A percentile compares a stretch with the other conserved stretches of the same genome.
phyloP scores from a whole-genome alignment of 2,888 invertebrate species.

The Drosophila flavopinicola region DNA sequence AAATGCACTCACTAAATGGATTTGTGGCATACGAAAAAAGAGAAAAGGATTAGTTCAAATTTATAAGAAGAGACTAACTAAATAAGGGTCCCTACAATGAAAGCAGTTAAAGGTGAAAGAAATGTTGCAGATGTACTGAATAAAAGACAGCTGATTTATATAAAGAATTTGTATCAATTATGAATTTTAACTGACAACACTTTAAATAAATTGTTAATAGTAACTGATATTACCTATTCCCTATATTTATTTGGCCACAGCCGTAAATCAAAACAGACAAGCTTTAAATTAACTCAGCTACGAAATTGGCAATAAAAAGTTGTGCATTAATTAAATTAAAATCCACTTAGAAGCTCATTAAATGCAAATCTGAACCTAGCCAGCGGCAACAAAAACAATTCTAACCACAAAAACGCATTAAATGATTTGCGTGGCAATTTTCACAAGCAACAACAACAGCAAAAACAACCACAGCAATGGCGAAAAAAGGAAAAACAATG shows the following conservation, averaged over 20 bases:
- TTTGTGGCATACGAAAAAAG: constrained; percentile 49
- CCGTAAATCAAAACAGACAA: no score
- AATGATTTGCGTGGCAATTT: constrained; percentile 68
- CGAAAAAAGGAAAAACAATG: constrained; percentile 42
- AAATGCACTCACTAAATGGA: constrained; percentile 66
- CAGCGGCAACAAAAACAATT: constrained; percentile 60
- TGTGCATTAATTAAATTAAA: constrained; percentile 74
- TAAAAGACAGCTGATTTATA: background rate
- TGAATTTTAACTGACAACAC: no score
- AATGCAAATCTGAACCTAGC: constrained; percentile 66
- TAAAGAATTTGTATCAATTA: no score
- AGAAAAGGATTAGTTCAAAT: constrained; percentile 52
- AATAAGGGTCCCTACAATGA: background rate
- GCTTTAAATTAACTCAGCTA: constrained; percentile 34
- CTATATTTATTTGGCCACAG: no score
- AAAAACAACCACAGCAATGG: constrained; percentile 16
- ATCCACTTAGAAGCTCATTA: constrained; percentile 78
- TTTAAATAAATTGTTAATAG: no score
- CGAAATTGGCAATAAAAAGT: constrained; percentile 20
- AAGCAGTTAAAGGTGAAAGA: background rate
- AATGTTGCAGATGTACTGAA: background rate
- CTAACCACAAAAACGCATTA: constrained; percentile 78
- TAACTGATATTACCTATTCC: no score
- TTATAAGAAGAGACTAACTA: constrained; percentile 10
- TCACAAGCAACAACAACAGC: constrained; percentile 39